These are phyloP conservation scores for Noctua pronuba DNA, from an alignment of 2,888 invertebrate genomes.

Conservation along the genomic window DNA sequence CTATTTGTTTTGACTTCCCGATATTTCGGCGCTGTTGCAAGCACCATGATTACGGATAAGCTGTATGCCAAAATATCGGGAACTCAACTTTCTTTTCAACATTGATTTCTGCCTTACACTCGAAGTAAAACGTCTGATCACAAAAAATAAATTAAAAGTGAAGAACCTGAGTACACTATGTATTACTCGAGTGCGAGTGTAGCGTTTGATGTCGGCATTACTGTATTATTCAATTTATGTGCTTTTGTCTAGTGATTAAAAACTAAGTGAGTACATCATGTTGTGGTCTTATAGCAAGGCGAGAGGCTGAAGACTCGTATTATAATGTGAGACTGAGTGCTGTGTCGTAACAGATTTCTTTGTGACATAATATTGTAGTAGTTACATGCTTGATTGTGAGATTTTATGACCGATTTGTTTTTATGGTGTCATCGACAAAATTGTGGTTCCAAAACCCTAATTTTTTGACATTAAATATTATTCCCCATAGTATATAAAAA, in stretches of 20 bases:
- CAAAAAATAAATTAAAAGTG: neutral
- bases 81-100: no score
- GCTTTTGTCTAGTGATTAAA: constrained; percentile 76
- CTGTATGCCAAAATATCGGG: no score
- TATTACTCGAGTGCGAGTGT: neutral
- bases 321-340: constrained; percentile 72
- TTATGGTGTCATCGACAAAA: constrained; percentile 19
- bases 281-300: constrained; percentile 76
- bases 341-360: constrained; percentile 39
- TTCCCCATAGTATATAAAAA: constrained; percentile 26
- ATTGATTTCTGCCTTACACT: neutral
- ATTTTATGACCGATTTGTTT: constrained; percentile 35
- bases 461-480: constrained; percentile 26
- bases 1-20: no score
- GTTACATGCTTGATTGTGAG: constrained; percentile 37
- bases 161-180: neutral
- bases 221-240: constrained; percentile 34
- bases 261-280: constrained; percentile 63
- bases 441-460: constrained; percentile 19
- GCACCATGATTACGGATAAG: no score
- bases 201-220: constrained; percentile 1
- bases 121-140: neutral
- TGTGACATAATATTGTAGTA: constrained; percentile 31
- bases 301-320: constrained; percentile 62
- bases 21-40: no score